Percentiles rank a stretch among this genome's conserved stretches.
These are phyloP conservation scores for Phymanthus crucifer DNA, from an alignment of 92 coral and sea anemone genomes.

Conservation along the genomic window DNA sequence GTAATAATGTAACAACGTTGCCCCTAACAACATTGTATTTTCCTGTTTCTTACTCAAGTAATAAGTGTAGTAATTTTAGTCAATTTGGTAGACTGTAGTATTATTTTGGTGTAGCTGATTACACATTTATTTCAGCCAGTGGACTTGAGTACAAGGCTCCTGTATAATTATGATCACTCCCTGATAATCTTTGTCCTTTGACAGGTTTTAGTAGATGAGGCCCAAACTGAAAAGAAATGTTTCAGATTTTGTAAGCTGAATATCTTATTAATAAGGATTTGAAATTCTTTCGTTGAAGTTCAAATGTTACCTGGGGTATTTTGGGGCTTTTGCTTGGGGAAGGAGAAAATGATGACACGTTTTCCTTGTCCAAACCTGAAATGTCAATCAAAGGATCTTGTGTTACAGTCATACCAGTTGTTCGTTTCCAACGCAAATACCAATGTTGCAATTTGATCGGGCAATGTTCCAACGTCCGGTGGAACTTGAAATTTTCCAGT, in stretches of 20 bases:
- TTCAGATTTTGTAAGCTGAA: neutral
- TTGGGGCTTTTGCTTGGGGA: constrained; percentile 65
- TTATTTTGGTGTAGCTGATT: neutral
- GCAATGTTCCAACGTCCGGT: no score
- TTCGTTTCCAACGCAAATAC: no score
- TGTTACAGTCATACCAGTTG: constrained; percentile 14
- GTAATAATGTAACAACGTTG: no score
- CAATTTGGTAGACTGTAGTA: no score
- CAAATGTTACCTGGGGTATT: constrained; percentile 58
- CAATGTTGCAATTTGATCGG: no score
- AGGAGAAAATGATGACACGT: constrained; percentile 71
- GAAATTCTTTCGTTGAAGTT: constrained; percentile 20
- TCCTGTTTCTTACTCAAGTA: no score
- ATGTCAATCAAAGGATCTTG: constrained; percentile 26
- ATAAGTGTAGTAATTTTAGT: no score
- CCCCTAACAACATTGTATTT: no score
- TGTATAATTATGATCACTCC: constrained; percentile 10
- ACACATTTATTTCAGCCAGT: constrained; percentile 41
- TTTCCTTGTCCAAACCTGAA: constrained; percentile 67
- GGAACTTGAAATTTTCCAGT: no score
- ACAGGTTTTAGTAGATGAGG: constrained; percentile 75
- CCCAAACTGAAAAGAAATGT: constrained; percentile 65
- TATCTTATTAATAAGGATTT: no score
- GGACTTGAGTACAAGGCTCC: constrained; percentile 61
- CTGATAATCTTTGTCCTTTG: constrained; percentile 58